Evolutionary conservation across 2,888 invertebrate species (phyloP).

Genomic region (Bombylius discolor): DNA sequence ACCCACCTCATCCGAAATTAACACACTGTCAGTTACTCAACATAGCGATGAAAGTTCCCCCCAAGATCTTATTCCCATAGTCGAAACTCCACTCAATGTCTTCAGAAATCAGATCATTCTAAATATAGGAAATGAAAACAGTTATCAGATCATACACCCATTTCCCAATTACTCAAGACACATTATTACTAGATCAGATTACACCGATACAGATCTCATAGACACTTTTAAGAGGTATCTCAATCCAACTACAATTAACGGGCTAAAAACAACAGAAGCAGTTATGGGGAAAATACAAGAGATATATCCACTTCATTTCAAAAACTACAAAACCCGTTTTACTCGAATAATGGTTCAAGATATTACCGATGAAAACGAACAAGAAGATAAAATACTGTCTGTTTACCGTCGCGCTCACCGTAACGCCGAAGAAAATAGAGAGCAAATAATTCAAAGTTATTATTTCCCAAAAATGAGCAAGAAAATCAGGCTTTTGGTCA

Average conservation of each 20-base stretch:
- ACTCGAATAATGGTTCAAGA: no score
- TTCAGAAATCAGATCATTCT: constrained; percentile 12
- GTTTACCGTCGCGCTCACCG: no score
- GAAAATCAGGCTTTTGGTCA: no score
- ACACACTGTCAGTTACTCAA: background rate
- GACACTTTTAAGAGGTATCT: background rate
- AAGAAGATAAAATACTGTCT: no score
- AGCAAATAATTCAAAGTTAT: no score
- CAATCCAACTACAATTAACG: background rate
- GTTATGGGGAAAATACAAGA: no score
- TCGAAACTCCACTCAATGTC: constrained; percentile 10
- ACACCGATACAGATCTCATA: background rate
- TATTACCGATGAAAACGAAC: no score
- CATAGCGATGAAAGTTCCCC: constrained; percentile 7
- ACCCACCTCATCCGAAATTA: background rate
- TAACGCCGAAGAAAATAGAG: no score
- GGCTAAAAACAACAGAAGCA: no score
- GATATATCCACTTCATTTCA: no score
- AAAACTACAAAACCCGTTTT: no score
- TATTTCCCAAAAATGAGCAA: no score
- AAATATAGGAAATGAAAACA: constrained; percentile 1
- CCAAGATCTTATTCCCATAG: constrained; percentile 3
- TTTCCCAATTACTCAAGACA: background rate
- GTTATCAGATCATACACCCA: background rate
- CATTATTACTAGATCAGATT: background rate